phyloP scores from a whole-genome alignment of 2,113 vertebrate genomes.

The Setophaga kirtlandii region DNA sequence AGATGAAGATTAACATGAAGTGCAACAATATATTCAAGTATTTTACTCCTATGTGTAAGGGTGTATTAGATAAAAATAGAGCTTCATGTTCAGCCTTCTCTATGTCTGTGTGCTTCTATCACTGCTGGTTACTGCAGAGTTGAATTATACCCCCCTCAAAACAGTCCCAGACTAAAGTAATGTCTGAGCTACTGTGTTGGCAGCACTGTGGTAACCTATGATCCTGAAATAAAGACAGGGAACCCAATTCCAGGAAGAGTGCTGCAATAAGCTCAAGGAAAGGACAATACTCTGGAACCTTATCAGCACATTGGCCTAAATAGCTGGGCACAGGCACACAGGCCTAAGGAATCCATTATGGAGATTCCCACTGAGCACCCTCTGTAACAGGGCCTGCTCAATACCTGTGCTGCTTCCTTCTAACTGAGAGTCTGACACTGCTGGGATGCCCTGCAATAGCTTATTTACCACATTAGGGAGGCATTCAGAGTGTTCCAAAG shows the following conservation, averaged over 20 bases:
- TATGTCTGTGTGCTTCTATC: background rate
- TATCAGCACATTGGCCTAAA: background rate
- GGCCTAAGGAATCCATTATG: background rate
- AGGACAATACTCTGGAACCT: background rate
- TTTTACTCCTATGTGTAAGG: background rate
- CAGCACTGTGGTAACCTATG: background rate
- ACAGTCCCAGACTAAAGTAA: background rate
- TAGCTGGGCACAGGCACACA: background rate
- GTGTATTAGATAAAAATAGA: background rate
- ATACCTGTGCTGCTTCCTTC: background rate
- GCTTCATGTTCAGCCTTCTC: background rate
- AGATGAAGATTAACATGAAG: background rate
- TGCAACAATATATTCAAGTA: background rate
- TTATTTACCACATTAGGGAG: background rate
- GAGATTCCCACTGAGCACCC: background rate
- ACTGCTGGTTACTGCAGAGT: background rate
- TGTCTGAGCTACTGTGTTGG: background rate
- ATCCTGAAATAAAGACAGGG: background rate
- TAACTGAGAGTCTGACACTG: background rate
- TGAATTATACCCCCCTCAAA: background rate
- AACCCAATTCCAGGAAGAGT: background rate
- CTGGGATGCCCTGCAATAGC: background rate
- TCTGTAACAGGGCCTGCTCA: background rate
- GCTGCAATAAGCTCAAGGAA: background rate
- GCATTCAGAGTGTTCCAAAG: background rate